Conservation (phyloP, 2,797 vertebrate species). For the Micrastur ruficollis region DNA sequence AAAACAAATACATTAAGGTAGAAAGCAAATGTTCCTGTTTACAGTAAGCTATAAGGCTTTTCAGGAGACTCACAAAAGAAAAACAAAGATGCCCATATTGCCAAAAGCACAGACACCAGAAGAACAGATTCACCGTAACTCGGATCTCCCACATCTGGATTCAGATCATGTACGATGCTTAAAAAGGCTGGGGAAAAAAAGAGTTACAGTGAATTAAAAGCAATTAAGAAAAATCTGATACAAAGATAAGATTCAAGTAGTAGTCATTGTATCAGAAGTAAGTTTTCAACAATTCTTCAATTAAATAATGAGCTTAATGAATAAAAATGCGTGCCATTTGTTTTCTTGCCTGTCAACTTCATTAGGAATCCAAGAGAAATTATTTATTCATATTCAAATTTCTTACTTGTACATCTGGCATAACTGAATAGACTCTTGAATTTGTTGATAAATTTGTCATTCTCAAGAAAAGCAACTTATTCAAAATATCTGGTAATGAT, state of each 20-base stretch:
- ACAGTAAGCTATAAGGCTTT: not conserved
- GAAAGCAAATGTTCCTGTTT: not conserved
- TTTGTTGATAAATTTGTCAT: constrained; percentile 53
- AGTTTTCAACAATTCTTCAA: constrained; percentile 59
- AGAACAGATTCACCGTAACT: constrained; percentile 3
- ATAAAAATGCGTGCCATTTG: constrained; percentile 60
- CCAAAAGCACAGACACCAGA: constrained; percentile 17
- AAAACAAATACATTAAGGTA: not conserved
- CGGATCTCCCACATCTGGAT: constrained; percentile 14
- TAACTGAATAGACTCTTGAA: constrained; percentile 64
- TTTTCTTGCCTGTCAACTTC: constrained; percentile 68
- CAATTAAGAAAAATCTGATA: constrained; percentile 34
- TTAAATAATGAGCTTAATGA: constrained; percentile 56
- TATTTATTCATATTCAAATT: constrained; percentile 68
- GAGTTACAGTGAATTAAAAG: constrained; percentile 33
- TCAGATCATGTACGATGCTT: not conserved
- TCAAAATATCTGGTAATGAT: constrained; percentile 66
- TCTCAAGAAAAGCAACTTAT: constrained; percentile 64
- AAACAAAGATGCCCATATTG: constrained; percentile 53
- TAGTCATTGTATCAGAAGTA: constrained; percentile 29
- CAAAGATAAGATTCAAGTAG: constrained; percentile 40
- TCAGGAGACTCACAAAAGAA: constrained; percentile 17
- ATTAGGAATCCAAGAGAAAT: constrained; percentile 70
- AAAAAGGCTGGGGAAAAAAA: not conserved
- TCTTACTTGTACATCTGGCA: constrained; percentile 68